Evolutionary conservation across 2,113 vertebrate genomes (phyloP), one percentile per base, ranked within the genome.

Genomic region (Mesembrinibis cayennensis): DNA sequence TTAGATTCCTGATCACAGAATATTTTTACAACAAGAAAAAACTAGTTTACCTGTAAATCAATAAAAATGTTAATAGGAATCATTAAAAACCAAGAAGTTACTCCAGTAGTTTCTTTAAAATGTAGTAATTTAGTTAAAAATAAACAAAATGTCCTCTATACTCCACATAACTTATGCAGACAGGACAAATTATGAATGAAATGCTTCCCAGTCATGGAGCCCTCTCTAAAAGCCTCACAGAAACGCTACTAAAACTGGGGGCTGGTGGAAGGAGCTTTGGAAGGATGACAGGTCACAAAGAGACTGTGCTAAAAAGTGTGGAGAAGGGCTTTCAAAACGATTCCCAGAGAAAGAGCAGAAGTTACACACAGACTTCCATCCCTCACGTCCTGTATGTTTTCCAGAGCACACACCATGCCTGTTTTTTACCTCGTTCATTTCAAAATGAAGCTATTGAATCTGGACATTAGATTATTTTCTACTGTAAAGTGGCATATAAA

Each of bases 1-100:
- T 17, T 34, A 85, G 58, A 86, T 22, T 89, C 58, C 15, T 38
- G 49, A 95, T 82, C 10, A 1, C 20, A 36, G 36, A 44, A 21
- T 61, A 79, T 69, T 91, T 90, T 85, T 89, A 73, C 58, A 90
- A 73, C 66, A 91, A 87, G 80, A 87, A 91, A 88, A 92, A 76
- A 82, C 6, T 49, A 85, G 26, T 71, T 84, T 66, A 76, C 40
- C 53, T 82, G 66, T 38, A 87, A 89, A 85, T n/a, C 36, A 82
- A 62, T 82, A 42, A 49, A 87, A 92, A 45, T 7, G 1, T 52
- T 69, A 77, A 40, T 11, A 71, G 11, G 34, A 78, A 45, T 82
- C 7, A 79, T 42, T 72, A 76, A 72, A 79, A 58, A 67, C 0
- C 11, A 89, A 34, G 21, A 69, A 19, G 5, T 42, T 84, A 53